Base-by-base conservation (phyloP, 35 echinoderm and acorn worm species). In the Holothuria glaberrima region DNA sequence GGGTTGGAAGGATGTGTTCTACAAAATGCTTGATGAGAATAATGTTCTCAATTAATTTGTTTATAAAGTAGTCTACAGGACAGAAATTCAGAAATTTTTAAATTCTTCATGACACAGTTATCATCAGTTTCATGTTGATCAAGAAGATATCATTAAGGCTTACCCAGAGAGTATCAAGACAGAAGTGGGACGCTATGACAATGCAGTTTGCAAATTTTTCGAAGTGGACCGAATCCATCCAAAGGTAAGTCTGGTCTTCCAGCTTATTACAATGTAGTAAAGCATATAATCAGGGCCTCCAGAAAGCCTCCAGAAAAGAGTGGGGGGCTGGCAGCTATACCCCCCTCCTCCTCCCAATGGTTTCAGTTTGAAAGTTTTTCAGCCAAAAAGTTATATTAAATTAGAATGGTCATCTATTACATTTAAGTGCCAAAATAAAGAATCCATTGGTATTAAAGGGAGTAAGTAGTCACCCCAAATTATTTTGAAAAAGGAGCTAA, bases 211-310 rank as follows among this genome's bases (percentile, higher is more conserved):
- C 68, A 91, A 67, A 58, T 99, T 99, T 88, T 99, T 71, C 56
- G 96, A 86, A 44, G 93, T 99, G 0, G 96, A 94, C 76, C 90
- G 96, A 45, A 54, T 94, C 9, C 78, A 98, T 89, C 96, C 96
- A 24, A 58, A 24, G 48, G 96, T 98, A 86, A 94, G 92, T 80
- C 17, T 1, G 12, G 13, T 54, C 12, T 54, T 54, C 10, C 0
- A 54, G 13, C 7, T 41, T 41, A 54, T 5, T 5, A 14, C 50
- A 54, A 9, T 12, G 50, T 54, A 5, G n/a, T n/a, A n/a, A n/a
- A n/a, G n/a, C n/a, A n/a, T n/a, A n/a, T n/a, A n/a, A n/a, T n/a
- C n/a, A n/a, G n/a, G n/a, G n/a, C n/a, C n/a, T n/a, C n/a, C n/a
- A n/a, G n/a, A n/a, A n/a, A n/a, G n/a, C n/a, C n/a, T n/a, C n/a